phyloP scores from a whole-genome alignment of 2,888 invertebrate species.

The Trichopoda pennipes region DNA sequence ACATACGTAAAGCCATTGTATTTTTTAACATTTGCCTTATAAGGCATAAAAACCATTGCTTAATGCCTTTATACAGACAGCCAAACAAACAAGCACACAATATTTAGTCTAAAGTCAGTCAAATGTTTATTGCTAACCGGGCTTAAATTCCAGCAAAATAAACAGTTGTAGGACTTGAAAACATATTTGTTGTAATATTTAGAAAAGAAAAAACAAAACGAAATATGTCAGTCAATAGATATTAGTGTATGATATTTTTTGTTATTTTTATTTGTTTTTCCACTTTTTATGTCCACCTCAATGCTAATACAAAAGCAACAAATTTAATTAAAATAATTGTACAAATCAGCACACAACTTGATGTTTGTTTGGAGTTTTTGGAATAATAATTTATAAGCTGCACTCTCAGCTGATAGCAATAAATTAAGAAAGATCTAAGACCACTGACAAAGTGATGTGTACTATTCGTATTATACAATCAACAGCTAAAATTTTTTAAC shows the following conservation, averaged over 20 bases:
- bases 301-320: constrained; percentile 36
- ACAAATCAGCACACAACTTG: constrained; percentile 43
- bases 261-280: not conserved
- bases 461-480: no score
- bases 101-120: constrained; percentile 12
- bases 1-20: not conserved
- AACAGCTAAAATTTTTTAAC: no score
- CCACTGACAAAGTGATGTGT: not conserved
- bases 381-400: constrained; percentile 5
- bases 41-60: constrained; percentile 63
- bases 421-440: constrained; percentile 7
- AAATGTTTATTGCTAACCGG: constrained; percentile 17
- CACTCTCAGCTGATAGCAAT: not conserved
- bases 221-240: constrained; percentile 58
- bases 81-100: constrained; percentile 9
- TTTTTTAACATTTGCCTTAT: constrained; percentile 38
- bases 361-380: constrained; percentile 40
- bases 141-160: constrained; percentile 31
- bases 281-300: constrained; percentile 44
- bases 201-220: constrained; percentile 9
- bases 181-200: not conserved
- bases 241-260: not conserved
- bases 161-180: constrained; percentile 39
- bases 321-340: constrained; percentile 47
- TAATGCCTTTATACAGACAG: constrained; percentile 53